Percentiles rank a stretch among this genome's conserved stretches.
Conservation (phyloP, 2,888 invertebrate genomes). For the Glaucopsyche alexis region DNA sequence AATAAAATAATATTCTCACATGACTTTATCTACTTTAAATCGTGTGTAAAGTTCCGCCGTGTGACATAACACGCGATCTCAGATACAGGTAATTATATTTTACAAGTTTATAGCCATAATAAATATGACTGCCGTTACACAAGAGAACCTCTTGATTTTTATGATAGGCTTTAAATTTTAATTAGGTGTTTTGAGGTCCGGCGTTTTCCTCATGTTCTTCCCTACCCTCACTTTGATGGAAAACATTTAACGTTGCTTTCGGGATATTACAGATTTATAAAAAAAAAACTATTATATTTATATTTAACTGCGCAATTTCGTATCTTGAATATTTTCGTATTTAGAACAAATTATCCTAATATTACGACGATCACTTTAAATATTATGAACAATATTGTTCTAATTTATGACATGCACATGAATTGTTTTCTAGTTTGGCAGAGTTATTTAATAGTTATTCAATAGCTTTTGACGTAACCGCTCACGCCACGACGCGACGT, state of each 20-base stretch:
- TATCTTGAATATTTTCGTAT: too few relatives aligned
- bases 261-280: not conserved
- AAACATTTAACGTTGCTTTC: not conserved
- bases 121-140: slow-evolving; percentile 1
- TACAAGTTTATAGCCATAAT: slow-evolving; percentile 6
- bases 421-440: not conserved
- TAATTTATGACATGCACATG: not conserved
- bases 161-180: slow-evolving; percentile 9
- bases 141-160: slow-evolving; percentile 8
- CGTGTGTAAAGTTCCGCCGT: slow-evolving; percentile 10
- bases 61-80: slow-evolving; percentile 2
- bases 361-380: not conserved
- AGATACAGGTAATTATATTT: not conserved
- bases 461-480: slow-evolving; percentile 11
- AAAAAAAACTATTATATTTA: not conserved
- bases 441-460: slow-evolving; percentile 7
- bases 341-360: too few relatives aligned
- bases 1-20: not conserved
- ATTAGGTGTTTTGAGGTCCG: not conserved
- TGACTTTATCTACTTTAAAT: not conserved
- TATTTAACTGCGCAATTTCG: not conserved
- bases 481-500: not conserved
- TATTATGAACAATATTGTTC: not conserved
- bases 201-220: not conserved
- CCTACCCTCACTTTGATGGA: not conserved